phyloP scores from a whole-genome alignment of 1,140 invertebrate species.

The Brachionus angularis region DNA sequence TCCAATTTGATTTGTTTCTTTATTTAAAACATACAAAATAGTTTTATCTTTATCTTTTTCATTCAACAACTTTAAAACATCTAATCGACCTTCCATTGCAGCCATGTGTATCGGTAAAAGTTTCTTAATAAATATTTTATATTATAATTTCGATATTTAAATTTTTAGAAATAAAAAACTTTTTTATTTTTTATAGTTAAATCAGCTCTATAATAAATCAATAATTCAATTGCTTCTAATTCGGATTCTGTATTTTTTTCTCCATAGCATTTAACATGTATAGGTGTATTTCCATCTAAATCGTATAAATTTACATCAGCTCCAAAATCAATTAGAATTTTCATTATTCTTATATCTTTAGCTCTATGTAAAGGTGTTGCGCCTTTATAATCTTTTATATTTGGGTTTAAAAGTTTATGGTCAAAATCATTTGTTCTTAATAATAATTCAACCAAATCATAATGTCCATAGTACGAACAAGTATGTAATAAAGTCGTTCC shows the following conservation, averaged over 20 bases:
- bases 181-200: slow-evolving; percentile 51
- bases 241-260: slow-evolving; percentile 51
- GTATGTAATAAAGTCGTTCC: slow-evolving; percentile 70
- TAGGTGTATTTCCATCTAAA: slow-evolving; percentile 54
- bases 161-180: slow-evolving; percentile 47
- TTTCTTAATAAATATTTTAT: slow-evolving; percentile 47
- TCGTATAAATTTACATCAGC: slow-evolving; percentile 51
- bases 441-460: slow-evolving; percentile 64
- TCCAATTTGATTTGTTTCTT: slow-evolving; percentile 48
- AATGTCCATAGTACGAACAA: slow-evolving; percentile 70
- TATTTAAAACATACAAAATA: slow-evolving; percentile 48
- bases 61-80: slow-evolving; percentile 52
- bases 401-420: slow-evolving; percentile 47
- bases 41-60: slow-evolving; percentile 48
- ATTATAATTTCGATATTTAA: background rate
- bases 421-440: slow-evolving; percentile 54
- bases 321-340: slow-evolving; percentile 53
- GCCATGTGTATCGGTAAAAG: slow-evolving; percentile 56
- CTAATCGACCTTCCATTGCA: slow-evolving; percentile 55
- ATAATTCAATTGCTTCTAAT: slow-evolving; percentile 49
- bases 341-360: slow-evolving; percentile 50
- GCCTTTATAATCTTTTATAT: slow-evolving; percentile 53
- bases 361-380: slow-evolving; percentile 53
- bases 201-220: slow-evolving; percentile 50
- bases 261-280: slow-evolving; percentile 58